Evolutionary conservation across 1,140 invertebrate genomes (phyloP).

Genomic region (Lysiphlebus fabarum): DNA sequence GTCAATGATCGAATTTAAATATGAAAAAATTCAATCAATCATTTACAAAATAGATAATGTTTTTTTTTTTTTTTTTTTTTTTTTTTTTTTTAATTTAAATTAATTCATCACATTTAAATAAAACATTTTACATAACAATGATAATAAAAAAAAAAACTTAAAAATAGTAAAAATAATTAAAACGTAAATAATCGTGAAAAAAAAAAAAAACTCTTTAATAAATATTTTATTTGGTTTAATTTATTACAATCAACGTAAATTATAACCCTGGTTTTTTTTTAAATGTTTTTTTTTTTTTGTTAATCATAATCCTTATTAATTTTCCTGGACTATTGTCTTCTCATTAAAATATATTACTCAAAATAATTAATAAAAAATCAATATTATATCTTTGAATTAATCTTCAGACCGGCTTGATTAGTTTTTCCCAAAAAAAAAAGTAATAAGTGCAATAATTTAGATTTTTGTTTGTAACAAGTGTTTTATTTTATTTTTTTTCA

Average conservation of each 20-base stretch:
- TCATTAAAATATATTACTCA: constrained; percentile 23
- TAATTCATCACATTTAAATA: constrained; percentile 1
- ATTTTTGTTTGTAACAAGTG: background rate
- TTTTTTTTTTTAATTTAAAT: background rate
- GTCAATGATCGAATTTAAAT: background rate
- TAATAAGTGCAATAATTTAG: constrained; percentile 25
- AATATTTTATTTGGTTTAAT: constrained; percentile 13
- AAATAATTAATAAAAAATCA: constrained; percentile 8
- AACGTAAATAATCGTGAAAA: background rate
- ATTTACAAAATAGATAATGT: background rate
- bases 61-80: constrained; percentile 7
- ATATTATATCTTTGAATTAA: constrained; percentile 21
- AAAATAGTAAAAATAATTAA: background rate
- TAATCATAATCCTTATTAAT: constrained; percentile 24
- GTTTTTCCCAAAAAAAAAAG: constrained; percentile 21
- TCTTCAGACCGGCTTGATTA: constrained; percentile 14
- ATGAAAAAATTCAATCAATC: background rate
- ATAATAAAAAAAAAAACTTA: background rate
- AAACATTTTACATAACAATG: constrained; percentile 1
- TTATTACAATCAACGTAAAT: constrained; percentile 6
- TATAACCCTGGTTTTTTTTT: constrained; percentile 4
- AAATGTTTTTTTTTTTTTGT: constrained; percentile 7
- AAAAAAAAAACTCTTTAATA: constrained; percentile 1
- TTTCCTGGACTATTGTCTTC: constrained; percentile 25
- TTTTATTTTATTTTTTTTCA: constrained; percentile 1